Evolutionary conservation across 1,140 invertebrate genomes (phyloP).

Genomic region (Bombus confusus): DNA sequence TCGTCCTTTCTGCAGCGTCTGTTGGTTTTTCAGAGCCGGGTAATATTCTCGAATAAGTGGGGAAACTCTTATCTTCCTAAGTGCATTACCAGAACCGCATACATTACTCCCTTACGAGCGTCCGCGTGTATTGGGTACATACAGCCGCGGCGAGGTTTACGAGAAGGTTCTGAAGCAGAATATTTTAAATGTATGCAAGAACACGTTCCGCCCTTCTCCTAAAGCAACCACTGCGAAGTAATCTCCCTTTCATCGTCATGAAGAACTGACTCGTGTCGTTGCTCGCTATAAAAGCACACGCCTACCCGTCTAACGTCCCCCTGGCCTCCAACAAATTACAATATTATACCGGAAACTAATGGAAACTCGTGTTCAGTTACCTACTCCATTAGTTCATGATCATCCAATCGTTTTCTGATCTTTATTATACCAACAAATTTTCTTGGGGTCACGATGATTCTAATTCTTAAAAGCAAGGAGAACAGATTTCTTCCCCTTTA

Average conservation of each 20-base stretch:
- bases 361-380: background rate
- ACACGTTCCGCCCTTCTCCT: slow-evolving; percentile 69
- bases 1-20: slow-evolving; percentile 63
- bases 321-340: slow-evolving; percentile 8
- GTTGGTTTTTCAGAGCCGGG: slow-evolving; percentile 58
- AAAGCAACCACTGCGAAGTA: slow-evolving; percentile 67
- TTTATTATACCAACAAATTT: no score
- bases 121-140: slow-evolving; percentile 66
- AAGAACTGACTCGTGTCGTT: slow-evolving; percentile 65
- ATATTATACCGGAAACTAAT: slow-evolving; percentile 26
- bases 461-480: no score
- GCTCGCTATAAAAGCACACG: slow-evolving; percentile 42
- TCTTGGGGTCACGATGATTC: no score
- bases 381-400: no score
- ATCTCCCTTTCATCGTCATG: slow-evolving; percentile 70
- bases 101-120: slow-evolving; percentile 60
- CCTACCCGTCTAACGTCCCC: slow-evolving; percentile 42
- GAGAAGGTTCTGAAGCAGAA: slow-evolving; percentile 64
- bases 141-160: slow-evolving; percentile 58
- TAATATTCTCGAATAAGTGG: slow-evolving; percentile 68
- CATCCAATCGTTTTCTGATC: no score
- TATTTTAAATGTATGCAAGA: slow-evolving; percentile 72
- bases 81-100: slow-evolving; percentile 69
- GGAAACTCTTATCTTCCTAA: slow-evolving; percentile 68
- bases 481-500: no score